Evolutionary conservation across 2,797 vertebrate genomes (phyloP).

Genomic region (Botia almorhae): DNA sequence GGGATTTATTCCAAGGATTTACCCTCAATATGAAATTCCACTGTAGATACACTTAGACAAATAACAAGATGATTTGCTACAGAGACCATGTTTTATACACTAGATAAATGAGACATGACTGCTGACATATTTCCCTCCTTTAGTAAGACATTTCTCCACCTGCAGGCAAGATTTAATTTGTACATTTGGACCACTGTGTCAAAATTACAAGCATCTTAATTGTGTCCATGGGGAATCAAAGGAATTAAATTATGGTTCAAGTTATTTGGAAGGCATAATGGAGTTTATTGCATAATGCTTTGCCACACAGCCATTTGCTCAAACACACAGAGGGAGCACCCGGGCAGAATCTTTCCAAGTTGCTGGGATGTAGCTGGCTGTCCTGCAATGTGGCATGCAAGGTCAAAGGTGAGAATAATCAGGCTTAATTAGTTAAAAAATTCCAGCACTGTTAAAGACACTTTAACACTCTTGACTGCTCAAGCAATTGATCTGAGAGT

Average conservation of each 20-base stretch:
- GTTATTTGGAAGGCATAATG: slow-evolving; percentile 50
- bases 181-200: slow-evolving; percentile 44
- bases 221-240: slow-evolving; percentile 47
- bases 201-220: slow-evolving; percentile 59
- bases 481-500: slow-evolving; percentile 20
- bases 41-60: slow-evolving; percentile 37
- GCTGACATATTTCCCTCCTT: slow-evolving; percentile 23
- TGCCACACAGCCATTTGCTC: slow-evolving; percentile 42
- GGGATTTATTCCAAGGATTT: slow-evolving; percentile 5
- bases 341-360: slow-evolving; percentile 28
- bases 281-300: slow-evolving; percentile 57
- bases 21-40: slow-evolving; percentile 4
- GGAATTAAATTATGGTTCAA: slow-evolving; percentile 52
- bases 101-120: slow-evolving; percentile 51
- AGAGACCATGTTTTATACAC: slow-evolving; percentile 29
- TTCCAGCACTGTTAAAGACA: slow-evolving; percentile 37
- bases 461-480: slow-evolving; percentile 32
- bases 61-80: slow-evolving; percentile 35
- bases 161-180: slow-evolving; percentile 36
- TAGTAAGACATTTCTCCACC: slow-evolving; percentile 35
- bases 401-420: slow-evolving; percentile 50
- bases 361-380: slow-evolving; percentile 44
- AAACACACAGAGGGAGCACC: slow-evolving; percentile 40
- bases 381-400: slow-evolving; percentile 38
- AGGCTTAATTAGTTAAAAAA: slow-evolving; percentile 52